Conservation (phyloP, 2,888 invertebrate species). For the Drosophila villosipedis region DNA sequence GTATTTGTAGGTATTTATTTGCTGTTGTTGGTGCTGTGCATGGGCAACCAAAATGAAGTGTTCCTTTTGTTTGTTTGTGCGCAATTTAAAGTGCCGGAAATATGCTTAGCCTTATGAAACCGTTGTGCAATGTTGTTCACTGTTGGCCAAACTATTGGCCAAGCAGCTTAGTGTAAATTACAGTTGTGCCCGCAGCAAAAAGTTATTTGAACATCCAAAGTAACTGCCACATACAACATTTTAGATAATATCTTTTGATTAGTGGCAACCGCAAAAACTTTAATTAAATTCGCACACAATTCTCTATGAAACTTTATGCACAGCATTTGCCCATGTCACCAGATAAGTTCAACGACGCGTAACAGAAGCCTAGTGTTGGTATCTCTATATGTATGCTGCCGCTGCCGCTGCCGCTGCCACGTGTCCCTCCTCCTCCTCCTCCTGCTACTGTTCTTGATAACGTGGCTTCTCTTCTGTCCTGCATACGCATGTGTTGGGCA, state of each 20-base stretch:
- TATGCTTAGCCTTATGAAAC: conserved; percentile 70
- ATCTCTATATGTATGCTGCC: not conserved
- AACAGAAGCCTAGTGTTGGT: conserved; percentile 36
- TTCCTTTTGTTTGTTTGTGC: conserved; percentile 35
- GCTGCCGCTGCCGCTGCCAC: not conserved
- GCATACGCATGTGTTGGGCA: conserved; percentile 58
- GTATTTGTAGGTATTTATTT: conserved; percentile 2
- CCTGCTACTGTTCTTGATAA: not conserved
- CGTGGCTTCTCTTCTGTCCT: conserved; percentile 17
- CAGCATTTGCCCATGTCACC: conserved; percentile 75
- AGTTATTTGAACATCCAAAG: conserved; percentile 55
- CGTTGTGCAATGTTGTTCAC: conserved; percentile 20
- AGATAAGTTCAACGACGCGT: conserved; percentile 73
- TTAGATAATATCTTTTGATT: conserved; percentile 81
- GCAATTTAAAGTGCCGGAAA: conserved; percentile 77
- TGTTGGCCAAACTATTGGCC: conserved; percentile 21
- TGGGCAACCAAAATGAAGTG: conserved; percentile 22
- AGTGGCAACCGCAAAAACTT: conserved; percentile 80
- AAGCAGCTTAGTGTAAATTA: conserved; percentile 62
- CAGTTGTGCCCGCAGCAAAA: conserved; percentile 40
- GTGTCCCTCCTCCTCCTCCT: too few species aligned
- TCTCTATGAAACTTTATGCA: conserved; percentile 72
- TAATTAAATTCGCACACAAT: conserved; percentile 79
- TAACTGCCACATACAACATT: conserved; percentile 53
- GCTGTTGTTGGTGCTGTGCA: conserved; percentile 12